These are phyloP conservation scores for Mycteria americana DNA, from an alignment of 2,797 vertebrate species.

Conservation along the genomic window DNA sequence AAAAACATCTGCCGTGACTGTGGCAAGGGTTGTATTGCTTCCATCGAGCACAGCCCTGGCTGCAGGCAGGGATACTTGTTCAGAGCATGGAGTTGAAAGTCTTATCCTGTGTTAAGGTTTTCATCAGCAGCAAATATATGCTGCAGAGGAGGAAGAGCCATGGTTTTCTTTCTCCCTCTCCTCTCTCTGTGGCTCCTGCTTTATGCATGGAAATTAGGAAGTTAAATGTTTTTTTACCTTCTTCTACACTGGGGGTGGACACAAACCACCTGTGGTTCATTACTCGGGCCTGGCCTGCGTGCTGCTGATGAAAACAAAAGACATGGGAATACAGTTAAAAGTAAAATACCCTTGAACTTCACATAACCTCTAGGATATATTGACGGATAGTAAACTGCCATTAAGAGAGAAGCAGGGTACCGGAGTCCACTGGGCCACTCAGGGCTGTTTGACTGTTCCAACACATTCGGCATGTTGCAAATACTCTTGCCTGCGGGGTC, in stretches of 20 bases:
- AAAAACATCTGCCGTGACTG: background rate
- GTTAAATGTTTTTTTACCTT: background rate
- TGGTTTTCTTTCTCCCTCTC: background rate
- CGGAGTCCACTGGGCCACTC: background rate
- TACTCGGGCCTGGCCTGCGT: background rate
- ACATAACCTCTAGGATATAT: background rate
- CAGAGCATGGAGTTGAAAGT: background rate
- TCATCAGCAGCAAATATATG: background rate
- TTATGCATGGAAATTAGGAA: background rate
- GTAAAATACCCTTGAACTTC: conserved; percentile 32
- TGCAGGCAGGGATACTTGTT: background rate
- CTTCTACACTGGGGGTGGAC: background rate
- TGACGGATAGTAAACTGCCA: conserved; percentile 27
- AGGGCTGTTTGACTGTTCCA: background rate
- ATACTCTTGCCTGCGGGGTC: background rate
- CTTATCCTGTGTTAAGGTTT: background rate
- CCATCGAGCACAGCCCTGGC: background rate
- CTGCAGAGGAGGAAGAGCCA: background rate
- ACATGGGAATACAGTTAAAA: background rate
- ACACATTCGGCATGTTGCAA: background rate
- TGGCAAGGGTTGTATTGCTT: background rate
- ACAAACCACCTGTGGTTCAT: background rate
- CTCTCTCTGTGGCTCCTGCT: background rate
- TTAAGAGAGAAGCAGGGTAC: background rate
- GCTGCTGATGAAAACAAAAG: background rate